A percentile compares a stretch with the other conserved stretches of the same genome.
phyloP scores from a whole-genome alignment of 2,797 vertebrate genomes.

The Silurus lanzhouensis region DNA sequence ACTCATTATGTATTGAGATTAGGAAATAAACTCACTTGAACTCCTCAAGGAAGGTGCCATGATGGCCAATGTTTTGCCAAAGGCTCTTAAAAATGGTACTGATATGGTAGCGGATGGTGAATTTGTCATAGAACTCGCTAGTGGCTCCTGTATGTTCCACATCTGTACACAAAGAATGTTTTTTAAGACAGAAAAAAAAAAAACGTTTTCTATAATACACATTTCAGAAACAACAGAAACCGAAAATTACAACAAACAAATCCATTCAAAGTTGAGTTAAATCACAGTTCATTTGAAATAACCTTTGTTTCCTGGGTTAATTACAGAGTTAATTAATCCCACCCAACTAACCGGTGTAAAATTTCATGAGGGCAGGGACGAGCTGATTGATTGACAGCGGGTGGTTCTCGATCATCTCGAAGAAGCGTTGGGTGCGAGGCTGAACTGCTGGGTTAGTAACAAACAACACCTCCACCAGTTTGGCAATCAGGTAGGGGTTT shows the following conservation, averaged over 20 bases:
- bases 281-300: background rate
- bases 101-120: constrained; percentile 98
- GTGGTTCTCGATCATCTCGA: constrained; percentile 98
- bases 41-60: constrained; percentile 97
- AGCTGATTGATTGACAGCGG: constrained; percentile 90
- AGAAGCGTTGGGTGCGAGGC: constrained; percentile 95
- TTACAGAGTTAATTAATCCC: background rate
- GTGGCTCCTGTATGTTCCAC: constrained; percentile 98
- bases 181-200: background rate
- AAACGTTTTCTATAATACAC: background rate
- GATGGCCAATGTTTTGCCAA: constrained; percentile 96
- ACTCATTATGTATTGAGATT: background rate
- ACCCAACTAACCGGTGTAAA: constrained; percentile 88
- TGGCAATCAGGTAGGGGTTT: constrained; percentile 96
- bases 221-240: background rate
- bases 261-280: background rate
- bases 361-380: constrained; percentile 98
- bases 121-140: constrained; percentile 99
- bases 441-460: constrained; percentile 98
- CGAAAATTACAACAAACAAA: background rate
- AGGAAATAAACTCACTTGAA: constrained; percentile 89
- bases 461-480: constrained; percentile 97
- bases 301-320: background rate
- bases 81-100: constrained; percentile 99
- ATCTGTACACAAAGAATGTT: constrained; percentile 70